Evolutionary conservation across 2,888 invertebrate species (phyloP).

Genomic region (Diarsia brunnea): DNA sequence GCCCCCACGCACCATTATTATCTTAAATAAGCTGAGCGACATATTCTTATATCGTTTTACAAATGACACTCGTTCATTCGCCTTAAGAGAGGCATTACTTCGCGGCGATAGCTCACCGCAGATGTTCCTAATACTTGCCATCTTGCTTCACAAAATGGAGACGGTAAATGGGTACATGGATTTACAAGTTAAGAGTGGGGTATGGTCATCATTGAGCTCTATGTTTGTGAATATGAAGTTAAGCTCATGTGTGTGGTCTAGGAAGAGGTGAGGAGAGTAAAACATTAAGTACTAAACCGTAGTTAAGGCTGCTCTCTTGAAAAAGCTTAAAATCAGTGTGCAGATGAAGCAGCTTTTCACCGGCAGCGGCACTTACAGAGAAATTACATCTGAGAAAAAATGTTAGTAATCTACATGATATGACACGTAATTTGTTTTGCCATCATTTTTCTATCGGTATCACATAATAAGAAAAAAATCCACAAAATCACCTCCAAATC

Average conservation of each 20-base stretch:
- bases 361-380: no score
- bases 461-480: no score
- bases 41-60: slow-evolving; percentile 60
- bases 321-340: no score
- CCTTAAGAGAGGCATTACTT: slow-evolving; percentile 62
- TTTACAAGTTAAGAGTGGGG: slow-evolving; percentile 5
- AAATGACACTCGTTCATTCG: slow-evolving; percentile 62
- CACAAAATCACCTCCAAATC: no score
- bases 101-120: slow-evolving; percentile 58
- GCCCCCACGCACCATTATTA: slow-evolving; percentile 32
- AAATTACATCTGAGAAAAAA: no score
- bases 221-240: slow-evolving; percentile 8
- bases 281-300: no score
- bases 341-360: no score
- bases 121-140: slow-evolving; percentile 60
- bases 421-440: no score
- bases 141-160: slow-evolving; percentile 36
- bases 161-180: slow-evolving; percentile 26
- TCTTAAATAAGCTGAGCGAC: slow-evolving; percentile 61
- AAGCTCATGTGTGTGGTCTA: neutral
- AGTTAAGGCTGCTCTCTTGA: no score
- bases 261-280: neutral
- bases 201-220: neutral
- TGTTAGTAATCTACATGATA: no score
- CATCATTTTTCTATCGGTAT: no score